Evolutionary conservation across 2,113 vertebrate species (phyloP).

Genomic region (Tragelaphus buxtoni): DNA sequence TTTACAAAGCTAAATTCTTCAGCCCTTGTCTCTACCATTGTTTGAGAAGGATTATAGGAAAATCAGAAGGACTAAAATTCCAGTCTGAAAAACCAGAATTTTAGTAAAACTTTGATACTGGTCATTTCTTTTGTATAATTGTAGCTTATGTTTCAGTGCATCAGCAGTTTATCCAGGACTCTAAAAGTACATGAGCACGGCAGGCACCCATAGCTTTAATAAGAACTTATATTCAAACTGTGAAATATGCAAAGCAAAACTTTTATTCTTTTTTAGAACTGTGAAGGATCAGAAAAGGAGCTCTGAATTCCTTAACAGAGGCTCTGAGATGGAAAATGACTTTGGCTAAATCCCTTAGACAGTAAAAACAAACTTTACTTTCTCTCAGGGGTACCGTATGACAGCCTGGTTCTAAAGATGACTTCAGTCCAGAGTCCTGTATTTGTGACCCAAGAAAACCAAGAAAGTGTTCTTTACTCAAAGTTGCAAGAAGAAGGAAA

Average conservation of each 20-base stretch:
- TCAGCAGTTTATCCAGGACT: slow-evolving; percentile 51
- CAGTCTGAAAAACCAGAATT: not conserved
- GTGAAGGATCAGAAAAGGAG: not conserved
- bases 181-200: slow-evolving; percentile 14
- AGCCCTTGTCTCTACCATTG: not conserved
- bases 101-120: not conserved
- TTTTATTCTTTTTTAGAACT: not conserved
- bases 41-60: not conserved
- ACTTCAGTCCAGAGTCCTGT: not conserved
- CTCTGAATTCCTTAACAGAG: not conserved
- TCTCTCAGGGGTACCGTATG: not conserved
- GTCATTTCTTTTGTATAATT: not conserved
- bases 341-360: not conserved
- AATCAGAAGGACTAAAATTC: not conserved
- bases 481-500: slow-evolving; percentile 59
- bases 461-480: slow-evolving; percentile 41
- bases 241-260: slow-evolving; percentile 17
- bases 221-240: not conserved
- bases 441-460: not conserved
- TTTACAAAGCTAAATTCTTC: not conserved
- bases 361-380: not conserved
- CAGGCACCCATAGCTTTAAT: not conserved
- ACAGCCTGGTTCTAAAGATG: not conserved
- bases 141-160: slow-evolving; percentile 55
- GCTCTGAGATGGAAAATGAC: not conserved